These are phyloP conservation scores for Montifringilla adamsi DNA, from an alignment of 2,113 vertebrate genomes.

Conservation along the genomic window DNA sequence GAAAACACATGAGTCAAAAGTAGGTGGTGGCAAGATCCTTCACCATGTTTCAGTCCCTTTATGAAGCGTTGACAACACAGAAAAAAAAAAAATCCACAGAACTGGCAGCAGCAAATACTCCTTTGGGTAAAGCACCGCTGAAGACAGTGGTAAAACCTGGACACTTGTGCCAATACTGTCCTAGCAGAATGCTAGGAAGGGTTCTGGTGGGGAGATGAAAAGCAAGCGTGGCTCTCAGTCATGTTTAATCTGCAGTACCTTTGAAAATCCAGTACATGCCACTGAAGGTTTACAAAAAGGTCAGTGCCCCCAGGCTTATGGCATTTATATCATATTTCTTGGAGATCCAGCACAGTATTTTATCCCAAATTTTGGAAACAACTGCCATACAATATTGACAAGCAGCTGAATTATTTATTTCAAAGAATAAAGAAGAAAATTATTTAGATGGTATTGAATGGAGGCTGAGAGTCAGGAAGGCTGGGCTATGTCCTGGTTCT, in stretches of 20 bases:
- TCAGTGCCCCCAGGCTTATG: neutral
- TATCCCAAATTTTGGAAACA: neutral
- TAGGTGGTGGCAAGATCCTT: neutral
- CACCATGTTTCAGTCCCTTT: neutral
- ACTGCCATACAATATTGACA: neutral
- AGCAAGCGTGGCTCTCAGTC: fast-evolving
- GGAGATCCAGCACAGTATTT: neutral
- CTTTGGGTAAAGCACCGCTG: neutral
- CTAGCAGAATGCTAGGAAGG: neutral
- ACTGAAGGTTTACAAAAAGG: neutral
- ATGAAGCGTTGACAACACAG: neutral
- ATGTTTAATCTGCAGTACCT: neutral
- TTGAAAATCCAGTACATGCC: neutral
- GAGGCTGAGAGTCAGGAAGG: neutral
- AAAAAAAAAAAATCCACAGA: neutral
- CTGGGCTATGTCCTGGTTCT: neutral
- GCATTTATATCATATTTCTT: neutral
- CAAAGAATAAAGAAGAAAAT: neutral
- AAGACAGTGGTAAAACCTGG: neutral
- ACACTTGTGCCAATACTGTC: neutral
- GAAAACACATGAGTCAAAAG: neutral
- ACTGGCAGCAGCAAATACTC: neutral
- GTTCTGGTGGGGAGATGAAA: neutral
- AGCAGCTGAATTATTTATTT: neutral
- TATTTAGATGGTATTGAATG: neutral